Conservation (phyloP, 2,113 vertebrate species). For the Pandion haliaetus region DNA sequence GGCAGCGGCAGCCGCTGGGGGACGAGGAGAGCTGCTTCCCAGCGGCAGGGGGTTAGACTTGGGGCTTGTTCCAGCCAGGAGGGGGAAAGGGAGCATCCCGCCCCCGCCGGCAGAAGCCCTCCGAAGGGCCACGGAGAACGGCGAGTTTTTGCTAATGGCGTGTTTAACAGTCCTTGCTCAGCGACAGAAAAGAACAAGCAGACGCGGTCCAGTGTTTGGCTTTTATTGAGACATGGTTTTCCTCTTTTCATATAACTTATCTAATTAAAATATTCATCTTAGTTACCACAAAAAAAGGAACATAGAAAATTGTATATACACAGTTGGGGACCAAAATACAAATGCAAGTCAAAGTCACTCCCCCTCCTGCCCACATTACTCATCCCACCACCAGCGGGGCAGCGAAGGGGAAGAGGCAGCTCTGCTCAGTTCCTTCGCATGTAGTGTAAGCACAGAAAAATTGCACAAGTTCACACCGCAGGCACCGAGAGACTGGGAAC, state of each 20-base stretch:
- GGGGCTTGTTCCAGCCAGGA: not conserved
- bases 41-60: fast-evolving
- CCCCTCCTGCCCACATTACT: not conserved
- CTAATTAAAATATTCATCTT: conserved; percentile 83
- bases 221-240: conserved; percentile 76
- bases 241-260: conserved; percentile 77
- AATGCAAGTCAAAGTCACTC: conserved; percentile 42
- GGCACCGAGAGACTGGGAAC: not conserved
- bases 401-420: not conserved
- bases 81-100: not conserved
- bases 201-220: not conserved
- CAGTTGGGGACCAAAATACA: conserved; percentile 72
- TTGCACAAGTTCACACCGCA: not conserved
- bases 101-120: not conserved
- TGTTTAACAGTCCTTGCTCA: fast-evolving
- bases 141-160: fast-evolving
- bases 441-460: conserved; percentile 42
- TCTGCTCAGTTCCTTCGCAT: not conserved
- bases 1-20: not conserved
- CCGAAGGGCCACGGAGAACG: fast-evolving
- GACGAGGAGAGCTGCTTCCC: too few species aligned
- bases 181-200: not conserved
- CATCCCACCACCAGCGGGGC: not conserved
- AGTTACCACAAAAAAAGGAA: conserved; percentile 80
- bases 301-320: conserved; percentile 82